Evolutionary conservation across 2,113 vertebrate species (phyloP).

Genomic region (Hypocryptadius cinnamomeus): DNA sequence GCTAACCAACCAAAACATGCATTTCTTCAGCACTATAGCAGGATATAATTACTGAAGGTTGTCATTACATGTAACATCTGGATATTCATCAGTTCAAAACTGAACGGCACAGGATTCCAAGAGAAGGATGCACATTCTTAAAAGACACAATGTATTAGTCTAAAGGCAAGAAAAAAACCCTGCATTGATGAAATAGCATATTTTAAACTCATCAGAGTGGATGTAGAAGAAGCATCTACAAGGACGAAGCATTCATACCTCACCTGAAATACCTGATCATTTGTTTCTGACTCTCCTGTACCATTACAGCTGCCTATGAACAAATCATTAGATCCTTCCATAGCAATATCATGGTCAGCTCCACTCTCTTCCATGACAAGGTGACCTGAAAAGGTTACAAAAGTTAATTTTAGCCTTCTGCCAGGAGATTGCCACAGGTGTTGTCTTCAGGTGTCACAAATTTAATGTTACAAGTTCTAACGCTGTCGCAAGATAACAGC

Average conservation of each 20-base stretch:
- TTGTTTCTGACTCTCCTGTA: constrained; percentile 3
- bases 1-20: not conserved
- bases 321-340: constrained; percentile 37
- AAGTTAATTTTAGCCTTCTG: not conserved
- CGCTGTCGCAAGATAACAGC: not conserved
- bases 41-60: not conserved
- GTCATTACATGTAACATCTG: not conserved
- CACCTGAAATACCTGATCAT: constrained; percentile 47
- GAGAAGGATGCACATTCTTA: not conserved
- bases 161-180: not conserved
- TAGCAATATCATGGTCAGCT: constrained; percentile 7
- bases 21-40: not conserved
- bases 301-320: constrained; percentile 35
- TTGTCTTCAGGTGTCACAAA: not conserved
- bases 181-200: not conserved
- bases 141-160: not conserved
- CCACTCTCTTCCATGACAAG: constrained; percentile 60
- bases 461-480: not conserved
- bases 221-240: not conserved
- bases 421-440: not conserved
- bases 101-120: not conserved
- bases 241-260: not conserved
- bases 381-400: constrained; percentile 54
- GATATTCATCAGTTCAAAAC: not conserved
- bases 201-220: not conserved